A percentile compares a stretch with the other conserved stretches of the same genome.
phyloP scores from a whole-genome alignment of 2,888 invertebrate species.

The Phrixothrix hirtus region DNA sequence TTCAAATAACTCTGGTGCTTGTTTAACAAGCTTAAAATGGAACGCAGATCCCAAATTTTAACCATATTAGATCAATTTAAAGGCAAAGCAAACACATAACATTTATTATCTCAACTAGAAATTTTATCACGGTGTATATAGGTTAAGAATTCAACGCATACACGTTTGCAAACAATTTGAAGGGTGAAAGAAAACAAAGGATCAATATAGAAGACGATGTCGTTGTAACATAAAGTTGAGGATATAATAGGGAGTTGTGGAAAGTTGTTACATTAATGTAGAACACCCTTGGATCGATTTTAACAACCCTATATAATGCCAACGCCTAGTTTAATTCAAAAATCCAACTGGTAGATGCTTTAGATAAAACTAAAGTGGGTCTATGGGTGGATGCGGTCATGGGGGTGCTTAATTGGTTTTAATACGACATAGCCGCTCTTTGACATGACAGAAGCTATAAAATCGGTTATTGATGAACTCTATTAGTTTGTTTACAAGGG shows the following conservation, averaged over 20 bases:
- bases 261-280: constrained; percentile 23
- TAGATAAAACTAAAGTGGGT: constrained; percentile 15
- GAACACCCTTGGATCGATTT: constrained; percentile 21
- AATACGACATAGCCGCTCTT: constrained; percentile 10
- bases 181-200: constrained; percentile 7
- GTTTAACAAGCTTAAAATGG: no score
- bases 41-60: no score
- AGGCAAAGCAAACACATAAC: no score
- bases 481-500: constrained; percentile 23
- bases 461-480: constrained; percentile 24
- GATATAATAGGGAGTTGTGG: constrained; percentile 3
- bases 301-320: constrained; percentile 19
- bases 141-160: neutral
- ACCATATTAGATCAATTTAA: no score
- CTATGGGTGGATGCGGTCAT: constrained; percentile 18
- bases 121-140: no score
- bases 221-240: constrained; percentile 11
- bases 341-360: constrained; percentile 6
- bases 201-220: constrained; percentile 24
- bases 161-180: neutral
- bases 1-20: neutral
- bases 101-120: no score
- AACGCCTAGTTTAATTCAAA: constrained; percentile 19
- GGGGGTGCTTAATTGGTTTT: constrained; percentile 28
- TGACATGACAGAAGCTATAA: constrained; percentile 13